A percentile compares a stretch with the other conserved stretches of the same genome.
Evolutionary conservation across 1,140 invertebrate species (phyloP).

Genomic region (Stegodyphus mimosarum): DNA sequence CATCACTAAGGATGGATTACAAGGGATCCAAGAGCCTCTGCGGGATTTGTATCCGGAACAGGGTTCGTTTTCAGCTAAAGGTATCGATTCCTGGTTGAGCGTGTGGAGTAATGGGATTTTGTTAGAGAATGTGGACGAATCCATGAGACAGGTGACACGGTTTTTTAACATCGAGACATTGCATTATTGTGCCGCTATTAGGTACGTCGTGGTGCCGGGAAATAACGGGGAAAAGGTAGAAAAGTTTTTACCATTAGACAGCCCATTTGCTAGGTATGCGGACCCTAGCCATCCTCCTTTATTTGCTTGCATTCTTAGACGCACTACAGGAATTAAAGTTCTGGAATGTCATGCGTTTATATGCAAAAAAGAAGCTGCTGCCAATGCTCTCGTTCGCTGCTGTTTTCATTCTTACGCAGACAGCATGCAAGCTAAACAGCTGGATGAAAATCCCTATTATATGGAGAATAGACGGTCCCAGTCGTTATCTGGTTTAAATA

Average conservation of each 20-base stretch:
- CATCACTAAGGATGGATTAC: constrained; percentile 95
- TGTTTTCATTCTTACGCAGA: constrained; percentile 96
- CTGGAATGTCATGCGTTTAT: constrained; percentile 99
- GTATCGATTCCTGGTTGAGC: constrained; percentile 96
- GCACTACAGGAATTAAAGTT: constrained; percentile 98
- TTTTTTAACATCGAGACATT: constrained; percentile 97
- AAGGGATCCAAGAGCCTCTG: constrained; percentile 97
- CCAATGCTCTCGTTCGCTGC: constrained; percentile 91
- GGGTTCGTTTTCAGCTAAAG: constrained; percentile 79
- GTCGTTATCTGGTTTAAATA: constrained; percentile 62
- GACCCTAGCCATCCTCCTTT: constrained; percentile 83
- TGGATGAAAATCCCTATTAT: constrained; percentile 66
- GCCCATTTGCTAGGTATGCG: constrained; percentile 90
- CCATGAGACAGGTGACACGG: constrained; percentile 91
- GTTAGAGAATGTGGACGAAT: constrained; percentile 96
- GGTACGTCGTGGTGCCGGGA: constrained; percentile 78
- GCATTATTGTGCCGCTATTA: constrained; percentile 97
- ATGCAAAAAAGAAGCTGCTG: constrained; percentile 93
- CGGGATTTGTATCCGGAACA: constrained; percentile 95
- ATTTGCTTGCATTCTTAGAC: constrained; percentile 94
- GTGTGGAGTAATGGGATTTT: constrained; percentile 97
- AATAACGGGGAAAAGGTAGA: constrained; percentile 72
- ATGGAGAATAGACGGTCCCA: constrained; percentile 61
- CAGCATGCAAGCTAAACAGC: constrained; percentile 85
- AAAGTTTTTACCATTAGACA: constrained; percentile 94